phyloP scores from a whole-genome alignment of 2,113 vertebrate species.

The zebrafish (Danio rerio) region GRCz12tu NC_133176.1:49381001-49381500 shows the following conservation, averaged over 20 bases:
- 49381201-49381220: background rate
- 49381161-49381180: background rate
- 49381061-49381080: background rate
- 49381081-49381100: too few species aligned
- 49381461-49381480: constrained; percentile 41
- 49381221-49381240: background rate
- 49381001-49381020: too few species aligned
- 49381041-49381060: constrained; percentile 13
- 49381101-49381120: too few species aligned
- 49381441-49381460: constrained; percentile 50
- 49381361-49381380: constrained; percentile 32
- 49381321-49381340: constrained; percentile 49
- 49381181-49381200: background rate
- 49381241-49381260: background rate
- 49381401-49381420: background rate
- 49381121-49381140: too few species aligned
- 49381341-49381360: constrained; percentile 52
- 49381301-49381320: constrained; percentile 51
- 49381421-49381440: constrained; percentile 27
- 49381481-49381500: constrained; percentile 33
- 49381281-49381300: constrained; percentile 48
- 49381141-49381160: too few species aligned
- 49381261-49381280: background rate
- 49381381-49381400: constrained; percentile 26
- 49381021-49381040: background rate